Percentiles rank a stretch among this genome's conserved stretches.
These are phyloP conservation scores for Dione vanillae DNA, from an alignment of 2,888 invertebrate genomes.

Conservation along the genomic window DNA sequence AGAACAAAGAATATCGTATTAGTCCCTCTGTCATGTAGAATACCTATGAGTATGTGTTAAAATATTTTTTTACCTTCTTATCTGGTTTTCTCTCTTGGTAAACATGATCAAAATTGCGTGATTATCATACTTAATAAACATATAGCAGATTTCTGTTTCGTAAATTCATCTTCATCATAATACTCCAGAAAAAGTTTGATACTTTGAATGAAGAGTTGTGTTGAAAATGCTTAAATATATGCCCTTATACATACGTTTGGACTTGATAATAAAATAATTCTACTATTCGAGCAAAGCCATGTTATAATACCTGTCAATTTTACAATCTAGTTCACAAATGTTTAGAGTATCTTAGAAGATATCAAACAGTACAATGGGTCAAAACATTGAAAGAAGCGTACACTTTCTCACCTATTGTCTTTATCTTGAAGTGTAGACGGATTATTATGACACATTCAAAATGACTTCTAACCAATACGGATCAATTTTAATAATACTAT, in stretches of 20 bases:
- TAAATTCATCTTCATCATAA: too few species aligned
- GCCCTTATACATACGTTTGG: background rate
- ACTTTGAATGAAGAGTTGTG: too few species aligned
- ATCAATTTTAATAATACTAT: background rate
- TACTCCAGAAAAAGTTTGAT: too few species aligned
- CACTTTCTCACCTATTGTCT: constrained; percentile 39
- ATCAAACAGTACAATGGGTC: constrained; percentile 33
- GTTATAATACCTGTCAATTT: background rate
- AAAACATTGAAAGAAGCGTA: constrained; percentile 30
- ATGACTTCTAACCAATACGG: constrained; percentile 18
- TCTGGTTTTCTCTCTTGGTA: too few species aligned
- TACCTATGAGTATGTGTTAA: too few species aligned
- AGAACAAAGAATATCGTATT: too few species aligned
- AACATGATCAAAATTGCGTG: too few species aligned
- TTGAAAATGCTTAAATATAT: too few species aligned
- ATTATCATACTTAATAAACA: too few species aligned
- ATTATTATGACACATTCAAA: constrained; percentile 14
- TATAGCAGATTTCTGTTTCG: too few species aligned
- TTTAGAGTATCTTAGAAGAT: background rate
- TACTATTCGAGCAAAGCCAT: background rate
- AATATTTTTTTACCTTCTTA: too few species aligned
- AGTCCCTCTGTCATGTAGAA: too few species aligned
- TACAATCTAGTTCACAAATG: background rate
- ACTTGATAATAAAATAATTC: background rate
- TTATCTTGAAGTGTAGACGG: constrained; percentile 32